Evolutionary conservation across 2,113 vertebrate genomes (phyloP).

Genomic region (Daboia siamensis): DNA sequence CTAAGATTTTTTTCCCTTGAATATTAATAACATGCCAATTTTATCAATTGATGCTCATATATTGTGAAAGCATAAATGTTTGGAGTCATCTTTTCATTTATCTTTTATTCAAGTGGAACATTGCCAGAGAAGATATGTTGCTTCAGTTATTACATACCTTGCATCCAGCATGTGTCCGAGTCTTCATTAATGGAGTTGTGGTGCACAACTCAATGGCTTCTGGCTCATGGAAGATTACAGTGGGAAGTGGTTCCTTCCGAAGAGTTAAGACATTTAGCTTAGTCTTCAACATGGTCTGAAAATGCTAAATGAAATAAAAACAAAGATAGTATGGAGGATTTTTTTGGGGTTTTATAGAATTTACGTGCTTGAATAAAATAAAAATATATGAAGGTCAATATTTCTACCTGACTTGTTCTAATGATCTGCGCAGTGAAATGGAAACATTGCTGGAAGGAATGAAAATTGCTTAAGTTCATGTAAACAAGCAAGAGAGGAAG

Average conservation of each 20-base stretch:
- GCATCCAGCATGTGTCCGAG: constrained; percentile 84
- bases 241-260: constrained; percentile 91
- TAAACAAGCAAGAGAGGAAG: background rate
- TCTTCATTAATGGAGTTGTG: constrained; percentile 87
- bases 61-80: background rate
- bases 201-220: constrained; percentile 97
- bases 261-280: constrained; percentile 96
- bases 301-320: constrained; percentile 80
- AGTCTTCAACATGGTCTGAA: constrained; percentile 98
- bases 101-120: background rate
- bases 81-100: background rate
- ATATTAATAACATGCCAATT: background rate
- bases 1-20: background rate
- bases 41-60: constrained; percentile 8
- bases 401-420: constrained; percentile 12
- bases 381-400: constrained; percentile 20
- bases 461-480: constrained; percentile 13
- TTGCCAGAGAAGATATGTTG: background rate
- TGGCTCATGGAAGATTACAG: constrained; percentile 95
- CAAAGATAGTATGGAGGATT: background rate
- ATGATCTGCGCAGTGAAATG: constrained; percentile 1
- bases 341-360: background rate
- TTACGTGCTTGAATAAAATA: constrained; percentile 19
- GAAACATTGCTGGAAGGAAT: constrained; percentile 1
- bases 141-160: constrained; percentile 76